phyloP scores from a whole-genome alignment of 2,113 vertebrate genomes.

The Pampusana beccarii region DNA sequence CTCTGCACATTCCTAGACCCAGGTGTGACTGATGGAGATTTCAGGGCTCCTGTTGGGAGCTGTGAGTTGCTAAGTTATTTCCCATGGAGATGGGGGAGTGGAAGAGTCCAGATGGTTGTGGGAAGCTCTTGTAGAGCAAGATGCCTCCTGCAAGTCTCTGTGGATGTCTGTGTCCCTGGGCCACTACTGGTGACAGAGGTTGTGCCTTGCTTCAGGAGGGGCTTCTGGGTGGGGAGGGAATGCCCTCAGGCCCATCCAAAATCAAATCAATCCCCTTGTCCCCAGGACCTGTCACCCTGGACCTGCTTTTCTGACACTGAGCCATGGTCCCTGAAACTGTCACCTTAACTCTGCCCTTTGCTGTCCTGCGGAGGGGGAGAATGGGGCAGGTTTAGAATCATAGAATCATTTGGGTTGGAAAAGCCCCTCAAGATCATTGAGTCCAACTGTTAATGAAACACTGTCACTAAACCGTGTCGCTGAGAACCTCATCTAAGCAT shows the following conservation, averaged over 20 bases:
- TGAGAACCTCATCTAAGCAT: no score
- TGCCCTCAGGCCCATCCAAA: background rate
- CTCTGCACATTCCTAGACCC: background rate
- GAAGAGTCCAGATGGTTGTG: background rate
- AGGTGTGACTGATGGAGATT: background rate
- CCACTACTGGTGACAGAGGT: background rate
- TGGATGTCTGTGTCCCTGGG: background rate
- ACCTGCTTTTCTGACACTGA: background rate
- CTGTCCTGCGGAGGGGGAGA: fast-evolving
- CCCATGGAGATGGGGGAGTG: fast-evolving
- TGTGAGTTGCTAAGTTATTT: background rate
- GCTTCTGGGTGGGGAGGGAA: background rate
- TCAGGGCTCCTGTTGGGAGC: background rate
- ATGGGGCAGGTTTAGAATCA: background rate
- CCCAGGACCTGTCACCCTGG: background rate
- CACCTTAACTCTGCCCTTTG: background rate
- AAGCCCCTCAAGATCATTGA: no score
- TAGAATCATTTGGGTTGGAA: no score
- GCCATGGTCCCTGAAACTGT: background rate
- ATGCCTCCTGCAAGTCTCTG: background rate
- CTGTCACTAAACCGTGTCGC: no score
- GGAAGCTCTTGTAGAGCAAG: background rate
- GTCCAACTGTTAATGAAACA: no score
- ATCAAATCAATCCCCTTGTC: background rate
- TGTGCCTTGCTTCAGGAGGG: no score